Conservation (phyloP, 2,113 vertebrate genomes). For the Cephalopholis sonnerati region DNA sequence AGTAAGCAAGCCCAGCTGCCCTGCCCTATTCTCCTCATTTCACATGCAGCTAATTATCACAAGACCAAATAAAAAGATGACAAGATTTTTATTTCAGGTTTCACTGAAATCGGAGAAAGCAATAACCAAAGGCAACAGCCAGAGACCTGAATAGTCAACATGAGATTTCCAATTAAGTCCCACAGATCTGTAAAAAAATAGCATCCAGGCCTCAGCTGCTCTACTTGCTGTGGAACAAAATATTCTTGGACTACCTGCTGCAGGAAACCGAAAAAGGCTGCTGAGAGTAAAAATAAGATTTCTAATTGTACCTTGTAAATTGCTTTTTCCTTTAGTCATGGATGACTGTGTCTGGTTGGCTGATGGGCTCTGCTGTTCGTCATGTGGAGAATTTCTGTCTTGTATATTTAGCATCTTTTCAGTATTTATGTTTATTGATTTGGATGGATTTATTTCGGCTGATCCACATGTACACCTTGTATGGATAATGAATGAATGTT, state of each 20-base stretch:
- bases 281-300: neutral
- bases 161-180: constrained; percentile 36
- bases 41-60: neutral
- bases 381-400: neutral
- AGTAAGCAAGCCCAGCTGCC: neutral
- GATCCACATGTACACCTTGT: neutral
- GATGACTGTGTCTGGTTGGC: neutral
- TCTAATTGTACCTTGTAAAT: constrained; percentile 21
- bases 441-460: neutral
- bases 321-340: constrained; percentile 9
- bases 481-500: no score
- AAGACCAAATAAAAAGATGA: neutral
- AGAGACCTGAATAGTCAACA: neutral
- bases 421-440: neutral
- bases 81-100: neutral
- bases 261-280: neutral
- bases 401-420: neutral
- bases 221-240: constrained; percentile 21
- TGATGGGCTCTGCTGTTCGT: neutral
- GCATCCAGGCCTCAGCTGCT: neutral
- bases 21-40: neutral
- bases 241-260: neutral
- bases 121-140: constrained; percentile 11
- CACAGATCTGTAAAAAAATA: constrained; percentile 24
- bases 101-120: neutral